phyloP scores from a whole-genome alignment of 2,113 vertebrate genomes.

The Malurus elegans region DNA sequence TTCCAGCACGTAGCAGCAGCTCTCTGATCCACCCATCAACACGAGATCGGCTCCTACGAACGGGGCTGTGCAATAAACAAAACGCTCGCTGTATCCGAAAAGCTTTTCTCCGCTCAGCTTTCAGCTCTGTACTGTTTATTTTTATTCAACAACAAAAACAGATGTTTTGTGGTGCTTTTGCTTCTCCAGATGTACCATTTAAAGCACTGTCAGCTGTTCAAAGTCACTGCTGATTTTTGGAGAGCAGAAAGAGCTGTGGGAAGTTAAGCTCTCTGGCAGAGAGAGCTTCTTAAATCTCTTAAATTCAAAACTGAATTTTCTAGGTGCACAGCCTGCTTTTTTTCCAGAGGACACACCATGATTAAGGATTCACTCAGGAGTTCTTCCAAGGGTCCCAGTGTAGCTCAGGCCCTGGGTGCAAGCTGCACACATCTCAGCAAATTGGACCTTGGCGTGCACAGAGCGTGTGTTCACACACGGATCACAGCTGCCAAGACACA shows the following conservation, averaged over 20 bases:
- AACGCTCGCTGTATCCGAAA: neutral
- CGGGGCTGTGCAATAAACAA: slow-evolving; percentile 17
- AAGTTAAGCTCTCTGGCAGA: slow-evolving; percentile 12
- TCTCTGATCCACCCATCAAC: neutral
- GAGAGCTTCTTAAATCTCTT: too few species aligned
- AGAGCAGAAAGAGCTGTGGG: slow-evolving; percentile 5
- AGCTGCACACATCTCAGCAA: neutral
- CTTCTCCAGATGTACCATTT: slow-evolving; percentile 52
- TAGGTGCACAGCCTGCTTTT: neutral
- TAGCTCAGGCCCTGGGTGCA: neutral
- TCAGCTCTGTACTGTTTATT: slow-evolving; percentile 57
- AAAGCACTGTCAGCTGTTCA: slow-evolving; percentile 30
- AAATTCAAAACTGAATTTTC: neutral
- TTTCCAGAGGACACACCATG: neutral
- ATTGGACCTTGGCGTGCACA: neutral
- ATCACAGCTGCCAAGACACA: slow-evolving; percentile 49
- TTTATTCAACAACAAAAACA: slow-evolving; percentile 63
- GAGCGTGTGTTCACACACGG: neutral
- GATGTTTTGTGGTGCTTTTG: slow-evolving; percentile 47
- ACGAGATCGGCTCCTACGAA: neutral
- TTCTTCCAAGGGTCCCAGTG: neutral
- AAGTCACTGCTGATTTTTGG: slow-evolving; percentile 40
- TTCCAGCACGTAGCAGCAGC: neutral
- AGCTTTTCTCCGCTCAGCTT: slow-evolving; percentile 9
- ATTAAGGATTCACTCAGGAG: neutral